A percentile compares a stretch with the other conserved stretches of the same genome.
Conservation (phyloP, 2,797 vertebrate species). For the Parauchenoglanis ngamensis region DNA sequence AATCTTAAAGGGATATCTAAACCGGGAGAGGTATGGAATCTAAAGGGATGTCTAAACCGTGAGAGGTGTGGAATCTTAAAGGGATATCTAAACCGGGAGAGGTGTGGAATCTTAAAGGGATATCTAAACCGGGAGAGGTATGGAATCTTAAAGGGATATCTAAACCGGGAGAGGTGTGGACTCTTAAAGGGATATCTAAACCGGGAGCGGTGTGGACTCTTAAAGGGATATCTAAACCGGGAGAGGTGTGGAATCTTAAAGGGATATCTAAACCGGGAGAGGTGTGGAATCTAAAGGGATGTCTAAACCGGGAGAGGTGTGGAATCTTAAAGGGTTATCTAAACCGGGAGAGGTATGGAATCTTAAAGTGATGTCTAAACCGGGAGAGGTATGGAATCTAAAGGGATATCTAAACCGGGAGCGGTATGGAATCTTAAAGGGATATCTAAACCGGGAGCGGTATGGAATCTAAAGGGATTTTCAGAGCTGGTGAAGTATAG, state of each 20-base stretch:
- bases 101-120: not conserved
- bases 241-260: too few species aligned
- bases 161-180: not conserved
- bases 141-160: not conserved
- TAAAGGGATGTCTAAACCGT: not conserved
- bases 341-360: too few species aligned
- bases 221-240: not conserved
- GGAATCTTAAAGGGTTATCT: too few species aligned
- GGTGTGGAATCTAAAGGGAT: too few species aligned
- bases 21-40: not conserved
- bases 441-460: not conserved
- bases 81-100: too few species aligned
- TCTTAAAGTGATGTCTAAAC: too few species aligned
- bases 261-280: too few species aligned
- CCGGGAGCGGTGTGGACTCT: not conserved
- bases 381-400: not conserved
- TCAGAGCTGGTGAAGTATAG: not conserved
- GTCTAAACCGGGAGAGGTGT: too few species aligned
- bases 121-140: not conserved
- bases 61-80: not conserved
- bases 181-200: not conserved
- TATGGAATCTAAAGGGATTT: not conserved
- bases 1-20: not conserved
- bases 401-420: not conserved
- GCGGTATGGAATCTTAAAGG: not conserved